Base-by-base conservation (phyloP, 2,113 vertebrate genomes). In the Chinchilla lanigera region DNA sequence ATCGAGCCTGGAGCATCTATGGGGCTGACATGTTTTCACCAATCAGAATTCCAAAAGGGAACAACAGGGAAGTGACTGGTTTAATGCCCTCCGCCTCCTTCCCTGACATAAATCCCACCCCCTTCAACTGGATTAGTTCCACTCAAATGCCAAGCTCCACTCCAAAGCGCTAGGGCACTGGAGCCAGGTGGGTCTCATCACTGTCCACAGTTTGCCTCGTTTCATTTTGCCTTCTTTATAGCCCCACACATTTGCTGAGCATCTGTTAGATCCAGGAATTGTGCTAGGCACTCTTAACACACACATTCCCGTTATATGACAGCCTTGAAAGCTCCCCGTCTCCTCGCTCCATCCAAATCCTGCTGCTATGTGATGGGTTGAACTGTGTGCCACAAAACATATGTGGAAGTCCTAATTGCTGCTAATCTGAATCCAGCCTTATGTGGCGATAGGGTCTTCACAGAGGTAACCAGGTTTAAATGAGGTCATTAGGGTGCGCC, bases 261-360 rank as follows among this genome's bases (percentile, higher is more conserved):
- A 10, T 17, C 30, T 38, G 47, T 1, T 30, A 83, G 75, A 61
- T 58, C 17, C 3, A 35, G 33, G 38, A 58, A 41, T 41, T 8
- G 0, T 0, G 35, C 5, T 3, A 56, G 69, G 33, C 56, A 41
- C 26, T 67, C 65, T 24, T 0, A 0, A 12, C 33, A 89, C 24
- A 35, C 7, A 20, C 1, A 20, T 58, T 33, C 61, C 86, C 60
- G 50, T 24, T 26, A n/a, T n/a, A 17, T 73, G 75, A 69, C 80
- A 33, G 35, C 33, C 86, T 71, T 0, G 0, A 69, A 63, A 77
- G 89, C 61, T 24, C 20, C 26, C 56, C 8, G 33, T 7, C 7
- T 52, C 35, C 56, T 73, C 14, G 19, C 9, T 50, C 30, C 58
- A 75, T 26, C 47, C 50, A 84, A 30, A 78, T 22, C 50, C 75